phyloP scores from a whole-genome alignment of 2,888 invertebrate species.

The Epirrhoe tristata region DNA sequence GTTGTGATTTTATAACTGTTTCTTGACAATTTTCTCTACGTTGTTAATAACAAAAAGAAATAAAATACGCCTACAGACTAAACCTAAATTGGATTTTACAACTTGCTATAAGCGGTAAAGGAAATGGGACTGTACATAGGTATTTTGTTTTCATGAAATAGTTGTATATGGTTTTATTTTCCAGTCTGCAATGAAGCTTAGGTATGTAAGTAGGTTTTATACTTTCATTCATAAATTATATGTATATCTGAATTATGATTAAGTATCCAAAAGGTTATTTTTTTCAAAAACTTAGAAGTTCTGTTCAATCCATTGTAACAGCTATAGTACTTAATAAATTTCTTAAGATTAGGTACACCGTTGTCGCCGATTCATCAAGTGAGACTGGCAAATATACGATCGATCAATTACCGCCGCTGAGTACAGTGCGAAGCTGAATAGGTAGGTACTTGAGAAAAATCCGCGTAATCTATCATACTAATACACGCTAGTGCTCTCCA shows the following conservation, averaged over 20 bases:
- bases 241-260: not conserved
- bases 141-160: too few species aligned
- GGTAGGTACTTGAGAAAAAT: slow-evolving; percentile 39
- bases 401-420: slow-evolving; percentile 41
- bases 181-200: not conserved
- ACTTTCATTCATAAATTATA: not conserved
- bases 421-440: slow-evolving; percentile 37
- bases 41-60: not conserved
- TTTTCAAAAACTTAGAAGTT: slow-evolving; percentile 1
- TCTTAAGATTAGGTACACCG: slow-evolving; percentile 36
- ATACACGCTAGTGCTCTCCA: slow-evolving; percentile 22
- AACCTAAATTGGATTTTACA: too few species aligned
- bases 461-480: slow-evolving; percentile 39
- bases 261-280: not conserved
- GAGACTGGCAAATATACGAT: slow-evolving; percentile 38
- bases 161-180: too few species aligned
- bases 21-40: not conserved
- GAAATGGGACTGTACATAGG: too few species aligned
- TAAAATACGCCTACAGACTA: too few species aligned
- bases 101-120: too few species aligned
- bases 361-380: slow-evolving; percentile 44
- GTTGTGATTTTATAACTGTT: not conserved
- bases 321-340: slow-evolving; percentile 35
- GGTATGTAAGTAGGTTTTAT: not conserved
- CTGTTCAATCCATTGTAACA: slow-evolving; percentile 29